Base-by-base conservation (phyloP, 1,140 invertebrate species). In the Phenacoccus solenopsis region DNA sequence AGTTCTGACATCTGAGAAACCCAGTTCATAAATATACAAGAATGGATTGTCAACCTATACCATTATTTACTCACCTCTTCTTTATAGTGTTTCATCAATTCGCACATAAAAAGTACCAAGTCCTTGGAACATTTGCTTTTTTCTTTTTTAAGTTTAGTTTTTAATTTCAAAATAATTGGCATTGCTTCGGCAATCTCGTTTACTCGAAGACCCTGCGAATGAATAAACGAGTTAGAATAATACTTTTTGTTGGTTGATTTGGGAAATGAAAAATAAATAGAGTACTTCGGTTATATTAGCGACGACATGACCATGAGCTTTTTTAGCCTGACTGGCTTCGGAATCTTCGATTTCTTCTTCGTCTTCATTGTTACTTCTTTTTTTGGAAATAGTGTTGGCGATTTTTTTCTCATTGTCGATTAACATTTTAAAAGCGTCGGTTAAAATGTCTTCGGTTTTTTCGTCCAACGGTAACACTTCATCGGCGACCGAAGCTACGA, bases 71-170 rank as follows among this genome's bases (percentile, higher is more conserved):
- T 72, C 22, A 82, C 78, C 75, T 83, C 82, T 73, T 77, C 78
- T 72, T 82, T 83, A 72, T 81, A 83, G 73, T 84, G 81, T 74
- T 81, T 81, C 80, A 84, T 79, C 7, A 84, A 71, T 71, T 83
- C 81, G 70, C 77, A 76, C 57, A 76, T 10, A 82, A 74, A 84
- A 1, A 75, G 67, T 76, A 79, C 70, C 16, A 84, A 74, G 64
- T 82, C 78, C 3, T 72, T 72, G 24, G 79, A 72, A 16, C 83
- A 59, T 1, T 78, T 73, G 0, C 79, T 80, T 30, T 78, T 77
- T 10, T 75, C 21, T 28, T 72, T 30, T 64, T 64, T 64, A 1
- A 86, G 70, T 74, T 81, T 80, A 10, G 81, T 78, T 73, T 83
- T 84, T 0, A 87, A 76, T 30, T 80, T 81, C 3, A 85, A 79